These are phyloP conservation scores for Heterohyrax brucei DNA, from an alignment of 2,797 vertebrate genomes.

Conservation along the genomic window DNA sequence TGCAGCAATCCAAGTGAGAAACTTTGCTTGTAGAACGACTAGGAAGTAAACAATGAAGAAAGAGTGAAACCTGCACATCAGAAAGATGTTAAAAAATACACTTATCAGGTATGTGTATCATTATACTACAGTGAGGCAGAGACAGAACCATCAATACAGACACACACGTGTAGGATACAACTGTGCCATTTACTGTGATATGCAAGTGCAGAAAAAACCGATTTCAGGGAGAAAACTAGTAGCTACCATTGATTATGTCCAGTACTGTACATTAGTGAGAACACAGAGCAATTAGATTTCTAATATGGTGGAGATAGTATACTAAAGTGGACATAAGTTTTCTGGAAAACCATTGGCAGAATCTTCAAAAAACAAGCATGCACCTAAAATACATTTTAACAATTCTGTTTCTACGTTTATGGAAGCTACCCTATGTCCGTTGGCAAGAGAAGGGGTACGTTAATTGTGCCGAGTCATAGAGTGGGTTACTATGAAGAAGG, in stretches of 20 bases:
- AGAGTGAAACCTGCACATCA: not conserved
- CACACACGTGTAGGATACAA: not conserved
- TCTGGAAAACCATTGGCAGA: not conserved
- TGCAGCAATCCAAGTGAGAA: not conserved
- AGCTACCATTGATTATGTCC: conserved; percentile 2
- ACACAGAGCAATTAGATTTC: not conserved
- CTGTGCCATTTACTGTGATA: not conserved
- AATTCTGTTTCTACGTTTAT: not conserved
- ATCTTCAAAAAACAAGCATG: not conserved
- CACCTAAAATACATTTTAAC: not conserved
- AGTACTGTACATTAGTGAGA: not conserved
- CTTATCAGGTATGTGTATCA: not conserved
- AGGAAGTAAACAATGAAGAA: not conserved
- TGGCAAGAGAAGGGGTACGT: not conserved
- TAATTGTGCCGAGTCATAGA: not conserved
- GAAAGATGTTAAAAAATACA: conserved; percentile 31
- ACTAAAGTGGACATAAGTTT: not conserved
- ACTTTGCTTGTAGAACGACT: not conserved
- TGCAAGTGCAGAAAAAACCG: not conserved
- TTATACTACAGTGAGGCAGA: not conserved
- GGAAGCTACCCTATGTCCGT: not conserved
- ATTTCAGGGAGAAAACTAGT: not conserved
- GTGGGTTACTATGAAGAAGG: not conserved
- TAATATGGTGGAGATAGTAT: not conserved
- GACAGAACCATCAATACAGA: conserved; percentile 9